Conservation (phyloP, 2,797 vertebrate species). For the Rhincodon typus region DNA sequence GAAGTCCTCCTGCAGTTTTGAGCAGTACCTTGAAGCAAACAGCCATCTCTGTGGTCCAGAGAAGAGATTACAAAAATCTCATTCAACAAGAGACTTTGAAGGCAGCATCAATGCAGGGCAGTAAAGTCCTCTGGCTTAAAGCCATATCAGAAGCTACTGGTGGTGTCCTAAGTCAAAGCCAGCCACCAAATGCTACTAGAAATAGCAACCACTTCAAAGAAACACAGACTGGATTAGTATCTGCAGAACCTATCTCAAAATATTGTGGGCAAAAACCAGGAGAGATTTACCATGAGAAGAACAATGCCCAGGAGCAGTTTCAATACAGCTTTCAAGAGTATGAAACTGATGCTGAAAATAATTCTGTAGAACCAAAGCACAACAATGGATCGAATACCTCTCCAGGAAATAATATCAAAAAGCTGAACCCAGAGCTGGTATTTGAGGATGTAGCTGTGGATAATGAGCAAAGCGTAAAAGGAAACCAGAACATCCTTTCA, state of each 20-base stretch:
- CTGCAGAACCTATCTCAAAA: background rate
- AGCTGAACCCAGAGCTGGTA: background rate
- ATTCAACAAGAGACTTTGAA: background rate
- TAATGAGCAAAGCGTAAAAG: background rate
- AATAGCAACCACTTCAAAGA: background rate
- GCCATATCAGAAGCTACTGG: conserved; percentile 15
- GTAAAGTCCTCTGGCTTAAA: conserved; percentile 17
- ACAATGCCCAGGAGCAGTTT: background rate
- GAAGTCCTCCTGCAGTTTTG: background rate
- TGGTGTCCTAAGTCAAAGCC: background rate
- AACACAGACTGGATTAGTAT: background rate
- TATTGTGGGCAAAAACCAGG: background rate
- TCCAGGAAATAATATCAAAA: background rate
- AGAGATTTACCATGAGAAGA: background rate
- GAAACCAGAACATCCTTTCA: background rate
- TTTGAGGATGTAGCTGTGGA: background rate
- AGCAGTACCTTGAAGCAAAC: background rate
- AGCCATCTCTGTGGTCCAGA: background rate
- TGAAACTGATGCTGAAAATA: background rate
- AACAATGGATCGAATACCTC: background rate
- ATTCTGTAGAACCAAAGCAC: background rate
- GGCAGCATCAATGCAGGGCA: background rate
- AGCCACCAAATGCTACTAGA: background rate
- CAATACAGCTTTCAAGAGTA: background rate
- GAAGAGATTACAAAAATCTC: background rate